A percentile compares a stretch with the other conserved stretches of the same genome.
phyloP scores from a whole-genome alignment of 2,888 invertebrate species.

The Lasioglossum lativentre region DNA sequence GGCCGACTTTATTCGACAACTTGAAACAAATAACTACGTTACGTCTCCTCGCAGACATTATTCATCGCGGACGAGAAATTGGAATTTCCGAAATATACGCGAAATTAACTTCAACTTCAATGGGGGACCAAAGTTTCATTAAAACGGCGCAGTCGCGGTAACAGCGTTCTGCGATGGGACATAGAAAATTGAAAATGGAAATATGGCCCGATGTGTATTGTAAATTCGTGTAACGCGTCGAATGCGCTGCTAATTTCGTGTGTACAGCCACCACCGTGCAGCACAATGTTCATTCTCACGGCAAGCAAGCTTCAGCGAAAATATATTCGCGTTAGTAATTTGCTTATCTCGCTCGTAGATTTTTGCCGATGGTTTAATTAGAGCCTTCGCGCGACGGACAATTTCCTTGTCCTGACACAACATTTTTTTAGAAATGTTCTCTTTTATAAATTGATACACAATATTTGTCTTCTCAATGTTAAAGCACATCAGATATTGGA shows the following conservation, averaged over 20 bases:
- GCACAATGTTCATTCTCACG: not conserved
- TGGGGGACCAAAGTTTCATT: not conserved
- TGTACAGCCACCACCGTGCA: not conserved
- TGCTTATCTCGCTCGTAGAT: not conserved
- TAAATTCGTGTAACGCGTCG: constrained; percentile 6
- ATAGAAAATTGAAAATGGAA: constrained; percentile 32
- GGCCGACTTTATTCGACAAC: not conserved
- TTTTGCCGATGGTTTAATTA: not conserved
- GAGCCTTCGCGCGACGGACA: not conserved
- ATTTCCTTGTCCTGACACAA: not conserved
- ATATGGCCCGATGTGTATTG: not conserved
- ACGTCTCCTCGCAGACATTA: constrained; percentile 19
- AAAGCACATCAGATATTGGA: too few species aligned
- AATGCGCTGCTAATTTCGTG: not conserved
- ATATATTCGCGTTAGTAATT: not conserved
- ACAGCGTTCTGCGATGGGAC: not conserved
- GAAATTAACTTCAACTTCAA: not conserved
- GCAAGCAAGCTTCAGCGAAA: not conserved
- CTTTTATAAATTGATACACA: not conserved
- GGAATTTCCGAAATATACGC: constrained; percentile 31
- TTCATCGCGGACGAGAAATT: constrained; percentile 14
- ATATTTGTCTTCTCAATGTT: not conserved
- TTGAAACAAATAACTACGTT: constrained; percentile 18
- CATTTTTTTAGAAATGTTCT: not conserved
- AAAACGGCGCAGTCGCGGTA: not conserved